Base-by-base conservation (phyloP, 1,140 invertebrate species). In the Cyphomyrmex costatus region DNA sequence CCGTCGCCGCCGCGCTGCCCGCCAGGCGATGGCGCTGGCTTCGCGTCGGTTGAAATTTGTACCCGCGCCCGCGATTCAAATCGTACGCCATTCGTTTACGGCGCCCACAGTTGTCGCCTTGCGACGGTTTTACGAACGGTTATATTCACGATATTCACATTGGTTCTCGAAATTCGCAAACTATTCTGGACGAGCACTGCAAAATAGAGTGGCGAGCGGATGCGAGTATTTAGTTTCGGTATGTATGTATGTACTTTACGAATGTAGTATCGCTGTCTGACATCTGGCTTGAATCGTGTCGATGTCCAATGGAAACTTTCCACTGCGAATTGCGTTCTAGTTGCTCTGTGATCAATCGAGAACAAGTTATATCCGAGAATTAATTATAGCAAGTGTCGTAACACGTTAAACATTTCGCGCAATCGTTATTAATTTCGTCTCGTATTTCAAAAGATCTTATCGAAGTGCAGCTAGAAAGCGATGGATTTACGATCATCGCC, bases 11-110 rank as follows among this genome's bases (percentile, higher is more conserved):
- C 14, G 73, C 27, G 0, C 53, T 1, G 0, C 21, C 12, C 12
- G 0, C 68, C 12, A 3, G 8, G 3, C 12, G 89, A 79, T 80
- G 85, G 36, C 78, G 61, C 30, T 56, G 19, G 0, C 8, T 19
- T 51, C 1, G 14, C 21, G 7, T 80, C 86, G 58, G 58, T 78
- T 10, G 19, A 4, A n/a, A 19, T 80, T 36, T 0, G 24, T n/a
- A 27, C 49, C 10, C 19, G 42, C 61, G 21, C 0, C 3, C 24
- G 73, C 14, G 73, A 24, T 76, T 76, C 21, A 42, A 76, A 60
- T 76, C 14, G 19, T n/a, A 2, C 12, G 3, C 12, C n/a, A 16
- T 56, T 16, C 14, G 10, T 27, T 16, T 30, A 42, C 8, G 2
- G 36, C 36, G 36, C 8, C 36, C 36, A 10, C 8, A 42, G 36